Base-by-base conservation (phyloP, 1,140 invertebrate species). In the Drosophila ogumai region DNA sequence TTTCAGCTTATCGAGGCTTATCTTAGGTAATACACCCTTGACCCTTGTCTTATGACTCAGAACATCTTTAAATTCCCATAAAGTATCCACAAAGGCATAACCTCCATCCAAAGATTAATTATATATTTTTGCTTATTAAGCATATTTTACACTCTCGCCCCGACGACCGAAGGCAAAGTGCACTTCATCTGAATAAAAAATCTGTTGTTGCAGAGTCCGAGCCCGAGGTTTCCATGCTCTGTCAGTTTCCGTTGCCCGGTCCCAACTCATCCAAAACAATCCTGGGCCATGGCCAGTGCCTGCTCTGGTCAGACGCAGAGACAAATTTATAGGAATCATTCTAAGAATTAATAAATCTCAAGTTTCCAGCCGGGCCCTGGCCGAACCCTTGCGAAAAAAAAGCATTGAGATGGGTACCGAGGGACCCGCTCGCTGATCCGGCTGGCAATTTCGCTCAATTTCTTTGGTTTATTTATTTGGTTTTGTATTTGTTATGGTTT, bases 271-370 rank as follows among this genome's bases (percentile, higher is more conserved):
- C 52, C 52, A 54, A 54, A 36, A 8, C 12, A 22, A 54, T 36
- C 7, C 40, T 46, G 13, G 9, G 19, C 22, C 55, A 57, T 22
- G 0, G 22, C 10, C 38, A n/a, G 31, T 57, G 58, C 52, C 50
- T 8, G 22, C 31, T 54, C 49, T 72, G 71, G 71, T 76, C 73
- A 49, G 55, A 59, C 64, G 57, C 28, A 43, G 47, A 59, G 52
- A 63, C 58, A 69, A 80, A 59, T 81, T 78, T 79, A 67, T 66
- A 77, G 52, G 65, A 86, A 86, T 86, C 69, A 87, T 86, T 88
- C 84, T 75, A 59, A 52, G 84, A 88, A 88, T 88, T 90, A 79
- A 88, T 88, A 88, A 88, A 88, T 88, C 84, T 88, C 84, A 90
- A 90, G 76, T 88, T 88, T 88, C 84, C 60, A 80, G 46, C 32